These are phyloP conservation scores for Drosophila equinoxialis DNA, from an alignment of 1,140 invertebrate species.

Conservation along the genomic window DNA sequence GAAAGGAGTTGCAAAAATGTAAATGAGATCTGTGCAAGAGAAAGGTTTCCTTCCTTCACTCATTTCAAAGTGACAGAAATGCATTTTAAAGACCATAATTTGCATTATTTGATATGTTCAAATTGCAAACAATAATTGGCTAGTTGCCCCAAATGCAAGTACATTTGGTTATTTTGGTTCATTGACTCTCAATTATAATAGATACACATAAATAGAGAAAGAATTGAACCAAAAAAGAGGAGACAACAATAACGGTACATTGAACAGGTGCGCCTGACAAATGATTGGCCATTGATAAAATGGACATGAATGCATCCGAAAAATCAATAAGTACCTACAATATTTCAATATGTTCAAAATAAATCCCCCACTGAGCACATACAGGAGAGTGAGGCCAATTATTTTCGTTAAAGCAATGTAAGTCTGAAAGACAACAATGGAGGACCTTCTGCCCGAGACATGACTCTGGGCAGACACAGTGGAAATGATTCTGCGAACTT, in stretches of 20 bases:
- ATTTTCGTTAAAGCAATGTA: too few relatives aligned
- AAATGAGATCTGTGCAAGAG: slow-evolving; percentile 23
- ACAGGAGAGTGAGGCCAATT: neutral
- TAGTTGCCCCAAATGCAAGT: slow-evolving; percentile 23
- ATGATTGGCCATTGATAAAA: neutral
- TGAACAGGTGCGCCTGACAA: slow-evolving; percentile 31
- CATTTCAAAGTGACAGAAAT: slow-evolving; percentile 30
- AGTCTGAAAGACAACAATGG: too few relatives aligned
- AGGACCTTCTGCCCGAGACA: too few relatives aligned
- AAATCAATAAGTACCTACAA: neutral
- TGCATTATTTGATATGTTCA: slow-evolving; percentile 38
- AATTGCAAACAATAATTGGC: slow-evolving; percentile 65
- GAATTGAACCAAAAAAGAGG: neutral
- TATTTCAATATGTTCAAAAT: too few relatives aligned
- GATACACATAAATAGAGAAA: neutral
- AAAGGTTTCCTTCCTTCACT: neutral
- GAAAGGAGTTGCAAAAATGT: slow-evolving; percentile 30
- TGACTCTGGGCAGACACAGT: too few relatives aligned
- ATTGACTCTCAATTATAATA: slow-evolving; percentile 43
- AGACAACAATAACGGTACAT: neutral
- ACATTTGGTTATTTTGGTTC: slow-evolving; percentile 26
- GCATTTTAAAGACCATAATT: neutral
- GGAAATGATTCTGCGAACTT: too few relatives aligned
- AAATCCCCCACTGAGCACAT: neutral
- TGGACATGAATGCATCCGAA: neutral